These are phyloP conservation scores for Mormyrus proboscirostris DNA, from an alignment of 2,797 vertebrate species.

Conservation along the genomic window DNA sequence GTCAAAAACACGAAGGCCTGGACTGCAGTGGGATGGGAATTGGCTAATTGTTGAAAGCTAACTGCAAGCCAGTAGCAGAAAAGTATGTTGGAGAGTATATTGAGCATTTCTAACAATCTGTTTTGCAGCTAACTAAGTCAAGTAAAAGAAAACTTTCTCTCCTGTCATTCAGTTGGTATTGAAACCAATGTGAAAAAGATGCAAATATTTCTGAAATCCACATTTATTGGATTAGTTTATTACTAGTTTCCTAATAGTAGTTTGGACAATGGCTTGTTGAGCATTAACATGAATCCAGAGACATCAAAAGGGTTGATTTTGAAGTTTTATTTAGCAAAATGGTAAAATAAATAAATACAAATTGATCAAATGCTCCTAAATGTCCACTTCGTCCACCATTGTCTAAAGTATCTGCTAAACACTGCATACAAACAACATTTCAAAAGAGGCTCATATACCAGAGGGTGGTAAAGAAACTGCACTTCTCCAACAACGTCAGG, in stretches of 20 bases:
- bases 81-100: not conserved
- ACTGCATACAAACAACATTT: constrained; percentile 76
- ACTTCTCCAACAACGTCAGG: constrained; percentile 58
- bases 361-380: constrained; percentile 77
- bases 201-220: not conserved
- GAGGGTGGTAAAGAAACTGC: constrained; percentile 64
- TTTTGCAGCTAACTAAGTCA: not conserved
- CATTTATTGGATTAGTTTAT: not conserved
- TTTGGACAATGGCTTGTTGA: not conserved
- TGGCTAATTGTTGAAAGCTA: not conserved
- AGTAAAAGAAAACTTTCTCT: not conserved
- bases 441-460: constrained; percentile 60
- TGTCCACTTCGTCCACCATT: constrained; percentile 57
- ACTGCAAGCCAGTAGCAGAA: not conserved
- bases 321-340: constrained; percentile 86
- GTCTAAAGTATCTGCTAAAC: constrained; percentile 69
- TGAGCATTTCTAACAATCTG: not conserved
- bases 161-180: not conserved
- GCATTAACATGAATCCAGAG: not conserved
- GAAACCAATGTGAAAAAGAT: not conserved
- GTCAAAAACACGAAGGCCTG: not conserved
- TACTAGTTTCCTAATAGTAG: not conserved
- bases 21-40: not conserved
- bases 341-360: constrained; percentile 92
- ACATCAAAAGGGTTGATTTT: constrained; percentile 46